A percentile compares a stretch with the other conserved stretches of the same genome.
phyloP scores from a whole-genome alignment of 23 tunicate genomes.

The Oikopleura dioica region DNA sequence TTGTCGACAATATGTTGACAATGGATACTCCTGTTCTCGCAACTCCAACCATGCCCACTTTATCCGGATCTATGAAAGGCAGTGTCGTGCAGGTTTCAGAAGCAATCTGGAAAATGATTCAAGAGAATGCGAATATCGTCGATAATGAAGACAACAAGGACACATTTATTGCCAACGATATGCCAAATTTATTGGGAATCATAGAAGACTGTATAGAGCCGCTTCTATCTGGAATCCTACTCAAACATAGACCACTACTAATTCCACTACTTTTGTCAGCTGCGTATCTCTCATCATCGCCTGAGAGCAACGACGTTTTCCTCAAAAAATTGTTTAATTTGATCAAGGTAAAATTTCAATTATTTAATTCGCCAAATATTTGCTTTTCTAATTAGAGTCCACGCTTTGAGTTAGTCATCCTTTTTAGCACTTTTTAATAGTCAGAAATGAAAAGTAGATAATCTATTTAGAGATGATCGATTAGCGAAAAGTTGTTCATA shows the following conservation, averaged over 20 bases:
- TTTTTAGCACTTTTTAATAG: no score
- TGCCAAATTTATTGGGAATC: background rate
- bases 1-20: background rate
- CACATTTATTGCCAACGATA: background rate
- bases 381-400: no score
- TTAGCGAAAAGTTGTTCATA: no score
- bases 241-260: conserved; percentile 20
- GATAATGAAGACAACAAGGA: background rate
- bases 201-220: background rate
- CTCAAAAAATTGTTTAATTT: conserved; percentile 63
- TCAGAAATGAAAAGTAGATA: no score
- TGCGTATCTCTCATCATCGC: conserved; percentile 34
- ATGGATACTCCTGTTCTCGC: background rate
- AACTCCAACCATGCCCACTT: background rate
- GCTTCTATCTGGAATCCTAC: background rate
- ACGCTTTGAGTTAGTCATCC: no score
- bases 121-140: no score
- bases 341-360: conserved; percentile 33
- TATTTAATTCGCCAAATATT: no score
- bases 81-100: background rate
- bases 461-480: no score
- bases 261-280: conserved; percentile 52
- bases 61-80: background rate
- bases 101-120: background rate
- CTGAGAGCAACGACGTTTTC: conserved; percentile 22